Evolutionary conservation across 1,140 invertebrate genomes (phyloP), one percentile per base, ranked within the genome.

Genomic region (Drosophila fuyamai): DNA sequence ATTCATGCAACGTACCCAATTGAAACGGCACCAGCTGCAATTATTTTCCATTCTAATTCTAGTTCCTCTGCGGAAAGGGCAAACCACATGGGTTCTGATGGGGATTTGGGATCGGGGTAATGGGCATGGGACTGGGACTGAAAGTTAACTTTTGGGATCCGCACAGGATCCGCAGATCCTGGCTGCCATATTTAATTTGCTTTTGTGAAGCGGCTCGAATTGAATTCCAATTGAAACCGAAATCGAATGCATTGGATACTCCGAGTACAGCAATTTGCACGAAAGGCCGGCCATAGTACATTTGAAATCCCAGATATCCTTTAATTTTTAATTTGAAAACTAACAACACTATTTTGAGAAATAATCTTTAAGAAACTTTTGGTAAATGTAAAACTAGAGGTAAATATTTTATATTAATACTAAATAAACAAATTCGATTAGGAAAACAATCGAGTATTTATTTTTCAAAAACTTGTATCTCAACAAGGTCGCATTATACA

Each of bases 41-140:
- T 86, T 88, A 88, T 86, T 86, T 86, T 72, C 67, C 83, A 85
- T 86, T 85, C 82, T 85, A 88, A 86, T 85, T 75, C 83, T 43
- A 67, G 79, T 53, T 67, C 78, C 81, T 40, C 63, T 57, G 78
- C 27, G 73, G 48, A 59, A 48, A 57, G 41, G 14, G 18, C 40
- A 41, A n/a, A 27, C 58, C 58, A 48, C 38, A 55, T 62, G 18
- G 70, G 36, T 23, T 47, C 18, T 16, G n/a, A n/a, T 32, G n/a
- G 46, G 23, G 14, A 9, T n/a, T 41, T 46, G 1, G 16, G 46
- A 18, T 7, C 5, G 0, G 14, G 16, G 9, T 7, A 1, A 7
- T 27, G 67, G 27, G 1, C 7, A 23, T n/a, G 43, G 8, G 27
- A 13, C 27, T 41, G 54, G 23, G 10, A 35, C 12, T 16, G 35